Percentiles rank a stretch among this genome's conserved stretches.
These are phyloP conservation scores for Chironomus riparius DNA, from an alignment of 2,888 invertebrate genomes.

Conservation along the genomic window DNA sequence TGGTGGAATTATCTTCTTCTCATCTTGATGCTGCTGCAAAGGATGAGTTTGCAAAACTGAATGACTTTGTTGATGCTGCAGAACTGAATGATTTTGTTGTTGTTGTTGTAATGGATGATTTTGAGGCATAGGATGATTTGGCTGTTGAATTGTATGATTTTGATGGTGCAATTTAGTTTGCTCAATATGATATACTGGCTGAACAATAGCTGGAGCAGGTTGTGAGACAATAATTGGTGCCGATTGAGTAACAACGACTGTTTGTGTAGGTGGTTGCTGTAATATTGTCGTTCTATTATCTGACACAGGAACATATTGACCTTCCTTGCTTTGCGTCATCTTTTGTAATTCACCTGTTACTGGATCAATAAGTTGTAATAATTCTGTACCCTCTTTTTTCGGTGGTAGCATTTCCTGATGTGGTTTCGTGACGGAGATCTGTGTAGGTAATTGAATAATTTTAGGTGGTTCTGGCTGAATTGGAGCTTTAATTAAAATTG, in stretches of 20 bases:
- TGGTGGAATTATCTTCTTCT: not conserved
- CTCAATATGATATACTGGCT: too few relatives aligned
- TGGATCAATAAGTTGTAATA: conserved; percentile 61
- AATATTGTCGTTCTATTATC: conserved; percentile 28
- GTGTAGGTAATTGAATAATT: not conserved
- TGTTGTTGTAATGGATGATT: not conserved
- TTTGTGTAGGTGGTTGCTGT: too few relatives aligned
- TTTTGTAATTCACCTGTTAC: conserved; percentile 63
- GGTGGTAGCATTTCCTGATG: conserved; percentile 34
- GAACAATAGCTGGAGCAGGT: too few relatives aligned
- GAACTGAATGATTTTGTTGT: conserved; percentile 27
- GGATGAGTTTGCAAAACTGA: not conserved
- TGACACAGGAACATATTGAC: conserved; percentile 52
- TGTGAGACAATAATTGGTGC: too few relatives aligned
- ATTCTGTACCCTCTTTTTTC: conserved; percentile 43
- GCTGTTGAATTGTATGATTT: too few relatives aligned
- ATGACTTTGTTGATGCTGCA: not conserved
- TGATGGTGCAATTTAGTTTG: too few relatives aligned
- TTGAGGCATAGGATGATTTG: conserved; percentile 16
- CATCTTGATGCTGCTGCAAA: not conserved
- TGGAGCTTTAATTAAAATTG: not conserved
- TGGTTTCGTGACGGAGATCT: not conserved
- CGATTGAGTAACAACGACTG: too few relatives aligned
- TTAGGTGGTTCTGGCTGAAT: not conserved
- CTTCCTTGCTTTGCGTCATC: conserved; percentile 61